Conservation (phyloP, 2,888 invertebrate genomes). For the Chymomyza caudatula region DNA sequence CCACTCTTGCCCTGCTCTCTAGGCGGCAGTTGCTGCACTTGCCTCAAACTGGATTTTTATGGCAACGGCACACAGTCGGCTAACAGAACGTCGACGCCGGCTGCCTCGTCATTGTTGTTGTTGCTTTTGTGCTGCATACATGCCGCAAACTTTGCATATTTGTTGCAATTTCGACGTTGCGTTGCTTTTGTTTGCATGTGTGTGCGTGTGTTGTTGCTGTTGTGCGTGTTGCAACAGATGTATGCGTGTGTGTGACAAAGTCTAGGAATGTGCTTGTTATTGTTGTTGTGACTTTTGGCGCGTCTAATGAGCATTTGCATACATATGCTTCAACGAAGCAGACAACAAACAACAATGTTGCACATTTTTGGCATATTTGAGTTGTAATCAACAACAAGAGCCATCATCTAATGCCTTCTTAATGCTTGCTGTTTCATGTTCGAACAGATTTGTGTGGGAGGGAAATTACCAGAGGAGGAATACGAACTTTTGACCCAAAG, state of each 20-base stretch:
- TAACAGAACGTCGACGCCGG: background rate
- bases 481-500: background rate
- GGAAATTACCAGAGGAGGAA: background rate
- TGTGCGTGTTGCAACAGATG: slow-evolving; percentile 2
- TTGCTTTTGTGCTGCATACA: slow-evolving; percentile 31
- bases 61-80: background rate
- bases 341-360: background rate
- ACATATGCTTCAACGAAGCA: background rate
- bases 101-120: slow-evolving; percentile 34
- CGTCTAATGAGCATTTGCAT: background rate
- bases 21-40: background rate
- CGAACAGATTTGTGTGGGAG: slow-evolving; percentile 20
- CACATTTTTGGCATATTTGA: background rate
- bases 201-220: slow-evolving; percentile 6
- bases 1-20: background rate
- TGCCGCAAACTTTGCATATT: slow-evolving; percentile 41
- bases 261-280: background rate
- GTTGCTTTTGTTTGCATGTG: background rate
- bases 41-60: slow-evolving; percentile 35
- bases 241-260: slow-evolving; percentile 1
- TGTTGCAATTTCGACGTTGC: slow-evolving; percentile 33
- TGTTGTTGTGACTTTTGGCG: background rate
- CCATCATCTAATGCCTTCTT: background rate
- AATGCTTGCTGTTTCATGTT: background rate
- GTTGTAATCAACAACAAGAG: slow-evolving; percentile 25